Conservation (phyloP, 2,797 vertebrate species). For the Chelon auratus region DNA sequence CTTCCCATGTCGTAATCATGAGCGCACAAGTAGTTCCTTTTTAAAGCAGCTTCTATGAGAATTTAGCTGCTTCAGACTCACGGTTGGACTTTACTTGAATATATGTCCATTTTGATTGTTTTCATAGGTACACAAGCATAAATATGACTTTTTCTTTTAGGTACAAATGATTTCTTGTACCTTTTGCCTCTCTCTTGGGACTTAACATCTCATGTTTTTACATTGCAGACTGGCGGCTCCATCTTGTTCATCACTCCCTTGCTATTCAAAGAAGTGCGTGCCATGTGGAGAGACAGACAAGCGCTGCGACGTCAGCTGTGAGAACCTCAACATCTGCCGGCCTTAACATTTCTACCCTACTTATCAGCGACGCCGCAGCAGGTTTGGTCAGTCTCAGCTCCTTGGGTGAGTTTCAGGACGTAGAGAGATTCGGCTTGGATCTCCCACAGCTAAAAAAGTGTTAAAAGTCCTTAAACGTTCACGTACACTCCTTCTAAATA, state of each 20-base stretch:
- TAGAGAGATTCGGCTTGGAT: not conserved
- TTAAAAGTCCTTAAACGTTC: too few species aligned
- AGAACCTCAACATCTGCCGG: constrained; percentile 21
- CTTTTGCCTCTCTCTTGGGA: not conserved
- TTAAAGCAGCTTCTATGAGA: too few species aligned
- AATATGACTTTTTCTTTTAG: not conserved
- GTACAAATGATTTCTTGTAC: not conserved
- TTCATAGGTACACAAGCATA: not conserved
- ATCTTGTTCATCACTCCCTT: constrained; percentile 91
- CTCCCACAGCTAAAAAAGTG: too few species aligned
- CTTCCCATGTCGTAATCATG: too few species aligned
- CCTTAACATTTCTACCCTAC: not conserved
- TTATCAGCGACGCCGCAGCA: not conserved
- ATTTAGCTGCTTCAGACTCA: too few species aligned
- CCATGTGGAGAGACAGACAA: constrained; percentile 83
- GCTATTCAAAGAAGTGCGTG: constrained; percentile 84
- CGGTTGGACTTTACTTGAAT: too few species aligned
- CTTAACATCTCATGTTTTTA: not conserved
- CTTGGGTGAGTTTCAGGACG: constrained; percentile 23
- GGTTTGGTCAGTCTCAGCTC: constrained; percentile 4
- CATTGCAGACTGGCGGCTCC: constrained; percentile 89
- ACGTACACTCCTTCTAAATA: not conserved
- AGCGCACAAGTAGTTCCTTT: too few species aligned
- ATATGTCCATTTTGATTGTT: not conserved
- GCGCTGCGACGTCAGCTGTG: constrained; percentile 79